Base-by-base conservation (phyloP, 1,140 invertebrate genomes). In the Agrypnia vestita region DNA sequence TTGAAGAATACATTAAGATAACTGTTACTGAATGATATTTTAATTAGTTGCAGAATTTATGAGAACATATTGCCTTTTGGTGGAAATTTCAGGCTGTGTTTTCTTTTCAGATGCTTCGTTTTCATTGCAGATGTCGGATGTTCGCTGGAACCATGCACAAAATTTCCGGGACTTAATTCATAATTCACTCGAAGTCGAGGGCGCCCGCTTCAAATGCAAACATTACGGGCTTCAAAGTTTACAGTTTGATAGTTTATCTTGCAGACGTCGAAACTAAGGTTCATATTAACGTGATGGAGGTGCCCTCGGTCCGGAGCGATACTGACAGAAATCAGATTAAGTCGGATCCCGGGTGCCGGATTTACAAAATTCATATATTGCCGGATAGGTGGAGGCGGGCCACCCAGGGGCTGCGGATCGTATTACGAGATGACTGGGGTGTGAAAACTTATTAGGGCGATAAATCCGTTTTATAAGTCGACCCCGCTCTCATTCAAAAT, bases 261-360 rank as follows among this genome's bases (percentile, higher is more conserved):
- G 61, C 61, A 43, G 25, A 64, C 25, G 61, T 64, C 61, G 61
- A 64, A 64, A 64, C 19, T 64, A 43, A 43, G 25, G 35, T 64
- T 25, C 61, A 64, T 13, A 25, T 64, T 64, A 64, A 15, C 61
- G 19, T 64, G 61, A 13, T 13, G 61, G 9, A 64, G 25, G 61
- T 35, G 35, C 19, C 44, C 17, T 11, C 15, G 47, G 46, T 47
- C n/a, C 44, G 10, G 13, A 25, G 46, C 46, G 47, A 25, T 17
- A 71, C 67, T 47, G 67, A 49, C 67, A 71, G 67, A 71, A 71
- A 71, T 71, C 67, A 47, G 67, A 71, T 71, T 71, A 71, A 15
- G 67, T 71, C 67, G 47, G 67, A 46, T 44, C 46, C 67, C 15
- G 10, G 67, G 12, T 43, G 13, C 10, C 3, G 61, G 35, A 43